Evolutionary conservation across 2,888 invertebrate species (phyloP).

Genomic region (Apantesis nais): DNA sequence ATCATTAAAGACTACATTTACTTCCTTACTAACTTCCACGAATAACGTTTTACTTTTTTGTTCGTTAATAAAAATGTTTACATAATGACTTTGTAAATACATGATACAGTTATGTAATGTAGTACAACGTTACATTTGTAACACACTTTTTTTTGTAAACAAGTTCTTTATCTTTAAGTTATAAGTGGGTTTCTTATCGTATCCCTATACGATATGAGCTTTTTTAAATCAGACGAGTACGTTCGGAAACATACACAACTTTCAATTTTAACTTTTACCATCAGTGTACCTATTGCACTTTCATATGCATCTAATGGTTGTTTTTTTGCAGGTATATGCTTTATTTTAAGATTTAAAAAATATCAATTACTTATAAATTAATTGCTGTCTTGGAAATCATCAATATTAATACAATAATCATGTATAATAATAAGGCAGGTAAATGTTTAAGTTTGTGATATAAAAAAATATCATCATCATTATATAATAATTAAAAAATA

Average conservation of each 20-base stretch:
- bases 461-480: no score
- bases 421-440: no score
- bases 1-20: background rate
- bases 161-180: background rate
- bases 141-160: background rate
- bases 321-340: background rate
- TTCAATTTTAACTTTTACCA: background rate
- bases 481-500: no score
- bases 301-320: background rate
- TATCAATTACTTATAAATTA: no score
- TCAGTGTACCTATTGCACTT: background rate
- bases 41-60: constrained; percentile 10
- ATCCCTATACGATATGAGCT: background rate
- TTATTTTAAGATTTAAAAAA: background rate
- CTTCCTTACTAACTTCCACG: constrained; percentile 20
- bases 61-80: constrained; percentile 20
- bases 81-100: constrained; percentile 16
- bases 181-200: background rate
- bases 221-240: background rate
- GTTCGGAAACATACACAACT: background rate
- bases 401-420: no score
- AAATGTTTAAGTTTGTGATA: no score
- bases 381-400: no score
- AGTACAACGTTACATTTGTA: background rate
- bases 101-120: background rate